These are phyloP conservation scores for Sycophila texana DNA, from an alignment of 2,888 invertebrate species.

Conservation along the genomic window DNA sequence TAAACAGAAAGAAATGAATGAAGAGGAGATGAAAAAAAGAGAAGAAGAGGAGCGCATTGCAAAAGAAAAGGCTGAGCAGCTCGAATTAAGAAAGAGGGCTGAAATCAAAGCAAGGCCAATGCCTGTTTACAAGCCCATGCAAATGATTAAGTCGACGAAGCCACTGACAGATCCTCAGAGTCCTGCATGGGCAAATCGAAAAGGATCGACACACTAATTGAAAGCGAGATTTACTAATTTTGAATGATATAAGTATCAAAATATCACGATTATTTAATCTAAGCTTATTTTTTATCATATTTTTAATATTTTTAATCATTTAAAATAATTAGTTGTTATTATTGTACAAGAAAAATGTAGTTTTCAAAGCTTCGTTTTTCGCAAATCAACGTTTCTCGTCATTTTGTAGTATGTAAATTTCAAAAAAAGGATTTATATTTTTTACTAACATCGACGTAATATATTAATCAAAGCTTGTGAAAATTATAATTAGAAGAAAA, in stretches of 20 bases:
- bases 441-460: constrained; percentile 26
- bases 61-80: constrained; percentile 77
- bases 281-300: constrained; percentile 29
- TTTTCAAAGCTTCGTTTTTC: constrained; percentile 39
- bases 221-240: constrained; percentile 21
- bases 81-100: constrained; percentile 78
- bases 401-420: not conserved
- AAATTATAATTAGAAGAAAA: constrained; percentile 44
- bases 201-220: constrained; percentile 38
- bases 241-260: not conserved
- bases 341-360: constrained; percentile 21
- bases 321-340: constrained; percentile 28
- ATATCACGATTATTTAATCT: too few species aligned
- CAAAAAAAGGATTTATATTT: constrained; percentile 23
- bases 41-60: constrained; percentile 67
- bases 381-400: not conserved
- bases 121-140: constrained; percentile 77
- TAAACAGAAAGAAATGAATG: constrained; percentile 77
- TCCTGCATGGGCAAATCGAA: constrained; percentile 73
- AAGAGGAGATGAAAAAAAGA: constrained; percentile 76
- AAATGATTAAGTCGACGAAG: constrained; percentile 77
- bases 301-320: constrained; percentile 12
- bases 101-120: constrained; percentile 82
- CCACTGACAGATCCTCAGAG: constrained; percentile 82
- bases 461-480: constrained; percentile 39